A percentile compares a stretch with the other conserved stretches of the same genome.
These are phyloP conservation scores for Tenthredo mesomela DNA, from an alignment of 2,888 invertebrate species.

Conservation along the genomic window DNA sequence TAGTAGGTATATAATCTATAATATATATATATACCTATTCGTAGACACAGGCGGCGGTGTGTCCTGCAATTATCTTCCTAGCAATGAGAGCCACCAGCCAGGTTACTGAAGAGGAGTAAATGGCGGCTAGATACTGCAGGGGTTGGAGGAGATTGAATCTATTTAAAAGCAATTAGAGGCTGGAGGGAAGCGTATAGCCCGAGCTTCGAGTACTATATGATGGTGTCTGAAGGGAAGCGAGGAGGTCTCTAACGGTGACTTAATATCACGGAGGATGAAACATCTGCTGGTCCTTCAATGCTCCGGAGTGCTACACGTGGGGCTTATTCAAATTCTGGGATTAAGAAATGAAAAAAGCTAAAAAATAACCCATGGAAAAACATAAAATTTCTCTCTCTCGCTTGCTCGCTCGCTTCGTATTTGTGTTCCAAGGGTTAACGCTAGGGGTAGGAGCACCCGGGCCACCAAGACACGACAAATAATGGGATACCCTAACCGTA, in stretches of 20 bases:
- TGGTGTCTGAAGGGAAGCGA: not conserved
- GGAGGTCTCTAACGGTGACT: not conserved
- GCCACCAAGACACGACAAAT: not conserved
- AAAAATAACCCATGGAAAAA: not conserved
- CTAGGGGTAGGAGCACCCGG: not conserved
- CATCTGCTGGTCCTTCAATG: slow-evolving; percentile 1
- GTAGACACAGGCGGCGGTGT: not conserved
- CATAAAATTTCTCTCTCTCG: not conserved
- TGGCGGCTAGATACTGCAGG: not conserved
- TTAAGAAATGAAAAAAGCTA: not conserved
- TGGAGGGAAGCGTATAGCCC: not conserved
- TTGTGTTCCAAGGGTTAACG: not conserved
- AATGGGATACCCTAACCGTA: slow-evolving; percentile 9
- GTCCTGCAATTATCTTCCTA: slow-evolving; percentile 5
- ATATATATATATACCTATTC: too few species aligned
- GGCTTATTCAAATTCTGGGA: not conserved
- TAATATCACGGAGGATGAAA: not conserved
- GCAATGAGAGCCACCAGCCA: not conserved
- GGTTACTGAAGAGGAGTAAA: not conserved
- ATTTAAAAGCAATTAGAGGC: slow-evolving; percentile 15
- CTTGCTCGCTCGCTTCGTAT: not conserved
- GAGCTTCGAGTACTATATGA: not conserved
- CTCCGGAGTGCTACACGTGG: not conserved
- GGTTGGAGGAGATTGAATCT: slow-evolving; percentile 5
- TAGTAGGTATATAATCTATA: not conserved